Base-by-base conservation (phyloP, 2,113 vertebrate species). In the Galeopterus variegatus region DNA sequence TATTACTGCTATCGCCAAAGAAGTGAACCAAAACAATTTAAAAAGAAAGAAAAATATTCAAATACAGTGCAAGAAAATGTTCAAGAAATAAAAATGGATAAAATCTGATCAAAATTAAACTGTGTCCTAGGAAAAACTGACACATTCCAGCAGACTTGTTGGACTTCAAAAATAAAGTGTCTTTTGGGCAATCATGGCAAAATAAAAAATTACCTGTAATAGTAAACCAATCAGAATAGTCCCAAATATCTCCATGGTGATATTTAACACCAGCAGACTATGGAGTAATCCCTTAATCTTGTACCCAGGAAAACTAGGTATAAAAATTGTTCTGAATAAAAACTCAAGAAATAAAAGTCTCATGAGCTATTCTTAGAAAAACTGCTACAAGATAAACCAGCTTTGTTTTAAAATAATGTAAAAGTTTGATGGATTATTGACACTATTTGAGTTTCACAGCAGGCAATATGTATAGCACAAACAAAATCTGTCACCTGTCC, bases 341-440 rank as follows among this genome's bases (percentile, higher is more conserved):
- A 92, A 84, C 26, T 28, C 21, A 92, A 92, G 23, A 54, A 84
- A 88, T 3, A 77, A 36, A 79, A 5, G 18, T 77, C 41, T 92
- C 41, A 36, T 80, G 26, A 94, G 36, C 67, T n/a, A 91, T 77
- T 95, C 77, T 92, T 73, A 58, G 9, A 26, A 84, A 95, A 95
- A 60, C 5, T 90, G 15, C 77, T 81, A 60, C 11, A 84, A 86
- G 69, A 84, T 93, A 93, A 82, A 90, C 36, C 19, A 77, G 33
- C 41, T 67, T 87, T 54, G 17, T 70, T 82, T 75, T 69, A 80
- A 95, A 87, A 82, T 62, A 58, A 62, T 48, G 26, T 77, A 65
- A 64, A 84, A 50, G 12, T 92, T 79, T 79, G 36, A 64, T 82
- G 18, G 31, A 2, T 87, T 82, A 36, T 50, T 87, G 75, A 69